Percentiles rank a stretch among this genome's conserved stretches.
phyloP scores from a whole-genome alignment of 2,113 vertebrate species.

The Tenrec ecaudatus region DNA sequence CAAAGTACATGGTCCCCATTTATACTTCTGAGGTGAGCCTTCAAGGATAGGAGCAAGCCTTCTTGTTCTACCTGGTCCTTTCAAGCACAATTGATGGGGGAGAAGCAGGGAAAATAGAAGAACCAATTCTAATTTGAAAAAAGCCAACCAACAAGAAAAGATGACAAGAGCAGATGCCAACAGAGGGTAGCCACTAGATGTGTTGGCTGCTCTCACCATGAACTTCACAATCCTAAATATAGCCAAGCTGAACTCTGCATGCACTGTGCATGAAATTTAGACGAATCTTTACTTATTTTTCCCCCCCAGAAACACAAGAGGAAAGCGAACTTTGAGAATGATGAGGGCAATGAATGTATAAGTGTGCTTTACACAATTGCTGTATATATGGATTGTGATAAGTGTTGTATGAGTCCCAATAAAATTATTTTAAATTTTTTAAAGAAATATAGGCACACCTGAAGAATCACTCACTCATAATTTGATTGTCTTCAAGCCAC shows the following conservation, averaged over 20 bases:
- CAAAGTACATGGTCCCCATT: background rate
- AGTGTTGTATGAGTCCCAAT: too few relatives aligned
- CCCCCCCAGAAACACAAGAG: too few relatives aligned
- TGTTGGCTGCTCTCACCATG: background rate
- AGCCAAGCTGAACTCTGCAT: background rate
- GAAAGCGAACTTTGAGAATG: too few relatives aligned
- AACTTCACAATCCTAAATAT: background rate
- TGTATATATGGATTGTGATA: too few relatives aligned
- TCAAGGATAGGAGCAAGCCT: background rate
- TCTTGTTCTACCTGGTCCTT: background rate
- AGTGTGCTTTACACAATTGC: too few relatives aligned
- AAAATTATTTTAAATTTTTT: background rate
- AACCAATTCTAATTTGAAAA: background rate
- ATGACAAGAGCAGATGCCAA: background rate
- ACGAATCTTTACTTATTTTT: background rate
- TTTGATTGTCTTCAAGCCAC: background rate
- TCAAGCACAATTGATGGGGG: background rate
- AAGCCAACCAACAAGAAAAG: background rate
- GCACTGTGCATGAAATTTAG: background rate
- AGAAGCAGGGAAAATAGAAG: background rate
- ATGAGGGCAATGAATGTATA: too few relatives aligned
- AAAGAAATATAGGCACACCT: background rate
- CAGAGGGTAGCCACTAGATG: background rate
- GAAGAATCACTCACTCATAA: conserved; percentile 4
- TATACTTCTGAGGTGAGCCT: background rate